Percentiles rank a stretch among this genome's conserved stretches.
Conservation (phyloP, 2,113 vertebrate genomes). For the Malurus melanocephalus region DNA sequence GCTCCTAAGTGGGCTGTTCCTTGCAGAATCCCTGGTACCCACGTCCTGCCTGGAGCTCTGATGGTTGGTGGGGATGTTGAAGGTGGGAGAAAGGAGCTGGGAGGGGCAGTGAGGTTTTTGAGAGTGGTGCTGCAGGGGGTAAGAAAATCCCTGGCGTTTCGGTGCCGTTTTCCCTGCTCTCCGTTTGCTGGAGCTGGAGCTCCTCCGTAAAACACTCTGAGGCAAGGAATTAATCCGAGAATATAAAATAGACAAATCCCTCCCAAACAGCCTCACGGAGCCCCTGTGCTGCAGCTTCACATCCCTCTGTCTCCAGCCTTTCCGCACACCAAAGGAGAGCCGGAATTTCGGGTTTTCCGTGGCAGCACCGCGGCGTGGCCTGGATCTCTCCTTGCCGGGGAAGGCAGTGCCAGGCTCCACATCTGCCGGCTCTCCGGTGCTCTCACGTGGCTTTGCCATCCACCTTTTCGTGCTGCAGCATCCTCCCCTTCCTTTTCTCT, state of each 20-base stretch:
- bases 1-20: background rate
- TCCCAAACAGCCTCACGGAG: background rate
- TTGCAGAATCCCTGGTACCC: background rate
- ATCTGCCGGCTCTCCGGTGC: background rate
- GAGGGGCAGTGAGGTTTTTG: background rate
- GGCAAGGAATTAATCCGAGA: background rate
- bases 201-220: background rate
- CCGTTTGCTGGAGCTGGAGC: background rate
- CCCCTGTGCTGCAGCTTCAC: background rate
- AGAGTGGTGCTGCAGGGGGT: background rate
- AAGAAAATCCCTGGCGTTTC: background rate
- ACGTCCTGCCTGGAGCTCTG: background rate
- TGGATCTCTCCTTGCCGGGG: background rate
- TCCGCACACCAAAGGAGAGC: background rate
- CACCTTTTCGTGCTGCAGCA: background rate
- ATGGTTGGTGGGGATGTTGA: background rate
- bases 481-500: background rate
- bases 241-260: background rate
- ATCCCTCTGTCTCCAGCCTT: accelerated
- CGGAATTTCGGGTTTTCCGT: background rate
- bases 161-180: background rate
- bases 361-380: background rate
- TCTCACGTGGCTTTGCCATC: background rate
- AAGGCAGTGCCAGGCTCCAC: background rate
- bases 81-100: background rate